Evolutionary conservation across 2,888 invertebrate species (phyloP), one percentile per base, ranked within the genome.

Genomic region (Schrankia costaestrigalis): DNA sequence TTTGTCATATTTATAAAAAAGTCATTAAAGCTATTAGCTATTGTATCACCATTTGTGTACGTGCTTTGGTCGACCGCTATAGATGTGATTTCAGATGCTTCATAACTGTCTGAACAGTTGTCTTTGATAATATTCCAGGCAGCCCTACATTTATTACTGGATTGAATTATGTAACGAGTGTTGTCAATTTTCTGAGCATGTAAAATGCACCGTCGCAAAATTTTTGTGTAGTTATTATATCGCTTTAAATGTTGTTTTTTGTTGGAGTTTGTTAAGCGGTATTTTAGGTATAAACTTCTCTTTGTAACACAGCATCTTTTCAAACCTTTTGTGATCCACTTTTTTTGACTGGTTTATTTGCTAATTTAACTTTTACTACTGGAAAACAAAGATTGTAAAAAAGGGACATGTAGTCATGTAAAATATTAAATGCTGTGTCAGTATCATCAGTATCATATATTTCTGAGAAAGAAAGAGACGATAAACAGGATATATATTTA

Each of bases 381-480:
- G n/a, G n/a, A n/a, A n/a, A n/a, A n/a, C n/a, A n/a, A n/a, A n/a
- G n/a, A n/a, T n/a, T 15, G 17, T 4, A 4, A 15, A 3, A 4
- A 4, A 4, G 6, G 3, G 3, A 15, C 3, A 15, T 4, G 3
- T 15, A 15, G 11, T 35, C 26, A 25, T 30, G 30, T 15, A 29
- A 30, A 8, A 15, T 14, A 26, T 35, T 35, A 22, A 36, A 31
- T 17, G 31, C 36, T 22, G 18, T n/a, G 1, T 33, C 36, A 26
- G 29, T 41, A 21, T 32, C 28, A 11, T 32, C 22, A 2, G 21
- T 15, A 0, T 31, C 35, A 11, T 31, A 31, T 10, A 13, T 10
- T 22, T 35, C 26, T 21, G 30, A 26, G 22, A 26, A 26, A 0
- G 24, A 35, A 18, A 15, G 17, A 15, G n/a, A n/a, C n/a, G n/a